phyloP scores from a whole-genome alignment of 2,888 invertebrate genomes.

The Leptinotarsa peninsularis region DNA sequence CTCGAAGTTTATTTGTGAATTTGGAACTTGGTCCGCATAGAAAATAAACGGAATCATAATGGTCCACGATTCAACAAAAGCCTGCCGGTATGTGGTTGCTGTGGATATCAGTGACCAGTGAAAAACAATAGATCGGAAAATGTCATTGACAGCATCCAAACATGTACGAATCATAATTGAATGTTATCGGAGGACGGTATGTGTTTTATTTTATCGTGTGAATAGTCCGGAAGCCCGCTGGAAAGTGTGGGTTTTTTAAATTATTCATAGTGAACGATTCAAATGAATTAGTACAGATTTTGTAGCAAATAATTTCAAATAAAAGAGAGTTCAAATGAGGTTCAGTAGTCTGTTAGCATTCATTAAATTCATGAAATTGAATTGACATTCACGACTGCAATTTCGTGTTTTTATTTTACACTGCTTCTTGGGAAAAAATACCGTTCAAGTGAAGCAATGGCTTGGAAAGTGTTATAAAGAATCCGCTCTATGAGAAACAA shows the following conservation, averaged over 20 bases:
- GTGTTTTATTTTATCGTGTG: neutral
- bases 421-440: too few relatives aligned
- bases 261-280: too few relatives aligned
- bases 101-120: conserved; percentile 34
- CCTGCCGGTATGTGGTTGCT: conserved; percentile 16
- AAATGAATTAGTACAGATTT: too few relatives aligned
- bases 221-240: neutral
- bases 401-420: too few relatives aligned
- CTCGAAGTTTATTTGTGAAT: neutral
- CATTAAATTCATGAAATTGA: too few relatives aligned
- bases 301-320: too few relatives aligned
- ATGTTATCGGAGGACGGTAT: neutral
- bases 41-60: conserved; percentile 34
- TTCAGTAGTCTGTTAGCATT: too few relatives aligned
- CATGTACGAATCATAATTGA: conserved; percentile 2
- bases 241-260: neutral
- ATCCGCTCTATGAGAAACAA: too few relatives aligned
- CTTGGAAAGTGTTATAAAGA: too few relatives aligned
- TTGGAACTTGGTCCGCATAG: conserved; percentile 1
- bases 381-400: too few relatives aligned
- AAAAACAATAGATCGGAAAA: conserved; percentile 20
- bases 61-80: conserved; percentile 32
- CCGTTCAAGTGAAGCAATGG: too few relatives aligned
- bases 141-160: conserved; percentile 5
- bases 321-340: too few relatives aligned